phyloP scores from a whole-genome alignment of 2,888 invertebrate genomes.

The Hirudinaria manillensis region DNA sequence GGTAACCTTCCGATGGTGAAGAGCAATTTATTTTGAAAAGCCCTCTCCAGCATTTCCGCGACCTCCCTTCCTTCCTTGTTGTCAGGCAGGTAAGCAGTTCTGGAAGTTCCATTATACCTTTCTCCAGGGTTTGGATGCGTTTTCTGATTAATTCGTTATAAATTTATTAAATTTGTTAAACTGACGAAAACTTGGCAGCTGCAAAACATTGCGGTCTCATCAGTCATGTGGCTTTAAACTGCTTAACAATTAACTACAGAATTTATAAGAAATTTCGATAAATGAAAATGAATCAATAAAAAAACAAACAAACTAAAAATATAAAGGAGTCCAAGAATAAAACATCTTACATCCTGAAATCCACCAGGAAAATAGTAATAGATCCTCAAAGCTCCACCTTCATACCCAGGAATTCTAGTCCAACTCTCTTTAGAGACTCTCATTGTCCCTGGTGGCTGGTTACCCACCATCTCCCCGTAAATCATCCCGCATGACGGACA shows the following conservation, averaged over 20 bases:
- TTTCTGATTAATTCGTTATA: constrained; percentile 35
- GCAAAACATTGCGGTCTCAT: too few relatives aligned
- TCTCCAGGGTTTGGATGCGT: constrained; percentile 46
- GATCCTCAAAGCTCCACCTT: constrained; percentile 39
- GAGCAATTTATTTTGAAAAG: constrained; percentile 44
- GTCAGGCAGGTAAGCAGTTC: constrained; percentile 47
- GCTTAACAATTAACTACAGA: too few relatives aligned
- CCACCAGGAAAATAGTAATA: constrained; percentile 48
- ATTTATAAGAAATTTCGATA: background rate
- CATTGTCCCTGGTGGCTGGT: constrained; percentile 46
- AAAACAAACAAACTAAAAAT: background rate
- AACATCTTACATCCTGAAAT: constrained; percentile 41
- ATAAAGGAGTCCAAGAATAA: background rate
- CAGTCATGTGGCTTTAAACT: too few relatives aligned
- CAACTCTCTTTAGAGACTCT: background rate
- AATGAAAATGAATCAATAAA: background rate
- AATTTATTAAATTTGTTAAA: too few relatives aligned
- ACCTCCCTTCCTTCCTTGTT: constrained; percentile 44
- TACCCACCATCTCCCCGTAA: constrained; percentile 44
- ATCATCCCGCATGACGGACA: constrained; percentile 46
- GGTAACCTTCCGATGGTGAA: constrained; percentile 46
- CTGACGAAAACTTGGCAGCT: too few relatives aligned
- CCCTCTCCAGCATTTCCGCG: constrained; percentile 42
- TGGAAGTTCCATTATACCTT: constrained; percentile 41
- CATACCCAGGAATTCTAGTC: constrained; percentile 37